Conservation (phyloP, 2,113 vertebrate species). For the Hemibagrus wyckioides region DNA sequence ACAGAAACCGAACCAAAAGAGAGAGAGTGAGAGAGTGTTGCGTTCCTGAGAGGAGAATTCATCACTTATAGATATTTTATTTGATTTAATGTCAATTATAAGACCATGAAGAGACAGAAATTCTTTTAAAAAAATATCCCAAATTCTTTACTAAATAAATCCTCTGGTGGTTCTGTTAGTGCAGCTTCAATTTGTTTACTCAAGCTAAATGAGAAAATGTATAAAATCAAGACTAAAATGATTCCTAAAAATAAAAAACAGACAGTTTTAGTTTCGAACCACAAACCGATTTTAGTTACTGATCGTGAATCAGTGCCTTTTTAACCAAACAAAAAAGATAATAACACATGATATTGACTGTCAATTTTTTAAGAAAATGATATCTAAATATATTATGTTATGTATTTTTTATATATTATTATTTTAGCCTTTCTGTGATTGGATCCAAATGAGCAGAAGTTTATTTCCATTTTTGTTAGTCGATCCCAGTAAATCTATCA, state of each 20-base stretch:
- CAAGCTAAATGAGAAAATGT: neutral
- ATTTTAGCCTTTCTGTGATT: neutral
- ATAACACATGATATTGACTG: too few relatives aligned
- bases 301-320: too few relatives aligned
- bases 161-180: too few relatives aligned
- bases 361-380: too few relatives aligned
- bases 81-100: neutral
- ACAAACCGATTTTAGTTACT: neutral
- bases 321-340: too few relatives aligned
- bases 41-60: neutral
- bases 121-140: too few relatives aligned
- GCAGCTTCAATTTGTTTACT: neutral
- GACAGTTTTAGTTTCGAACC: too few relatives aligned
- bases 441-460: neutral
- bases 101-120: neutral
- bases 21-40: too few relatives aligned
- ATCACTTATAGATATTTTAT: neutral
- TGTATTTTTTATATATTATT: too few relatives aligned
- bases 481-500: neutral
- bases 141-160: neutral
- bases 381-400: neutral
- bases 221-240: neutral
- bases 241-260: too few relatives aligned
- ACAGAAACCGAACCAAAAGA: neutral
- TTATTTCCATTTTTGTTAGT: neutral